Evolutionary conservation across 2,888 invertebrate genomes (phyloP), one percentile per base, ranked within the genome.

Genomic region (Epinotia nisella): DNA sequence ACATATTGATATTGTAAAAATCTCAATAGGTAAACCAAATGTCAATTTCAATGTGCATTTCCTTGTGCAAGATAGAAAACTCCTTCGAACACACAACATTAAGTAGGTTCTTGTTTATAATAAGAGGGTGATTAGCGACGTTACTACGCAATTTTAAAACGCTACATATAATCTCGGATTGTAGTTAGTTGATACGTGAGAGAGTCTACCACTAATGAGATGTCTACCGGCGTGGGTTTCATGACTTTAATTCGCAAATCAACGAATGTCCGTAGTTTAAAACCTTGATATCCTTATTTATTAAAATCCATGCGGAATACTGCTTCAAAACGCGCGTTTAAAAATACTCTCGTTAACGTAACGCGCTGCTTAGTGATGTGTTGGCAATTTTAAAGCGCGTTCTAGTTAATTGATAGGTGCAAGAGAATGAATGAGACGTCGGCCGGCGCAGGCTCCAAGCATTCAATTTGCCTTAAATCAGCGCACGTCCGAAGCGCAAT

Each of bases 401-500:
- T 80, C 82, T 81, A 80, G 82, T 84, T 88, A 90, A 90, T 89
- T 89, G 86, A 87, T 87, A 87, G 87, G 84, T 86, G 83, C 61
- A 69, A 53, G 75, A 75, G 78, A 81, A 86, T 83, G 74, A 88
- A 87, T 86, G 85, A 87, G 86, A 87, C 80, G 85, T 84, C 74
- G 78, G 78, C 82, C 79, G 81, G 81, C 82, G 82, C 81, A 78
- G 78, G 83, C 84, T 85, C 81, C 77, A 81, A 88, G 85, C 86
- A 86, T 89, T 90, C 89, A 90, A 90, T 90, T 88, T 87, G 83
- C 88, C 86, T 80, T 87, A 90, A 90, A 90, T 90, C 89, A 90
- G 85, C 82, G 80, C 79, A 79, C 79, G 79, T 79, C 80, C 78
- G 80, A 75, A 74, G 79, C 79, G 85, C 87, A 90, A 90, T 90